phyloP scores from a whole-genome alignment of 2,888 invertebrate genomes.

The Anthrax anthrax region DNA sequence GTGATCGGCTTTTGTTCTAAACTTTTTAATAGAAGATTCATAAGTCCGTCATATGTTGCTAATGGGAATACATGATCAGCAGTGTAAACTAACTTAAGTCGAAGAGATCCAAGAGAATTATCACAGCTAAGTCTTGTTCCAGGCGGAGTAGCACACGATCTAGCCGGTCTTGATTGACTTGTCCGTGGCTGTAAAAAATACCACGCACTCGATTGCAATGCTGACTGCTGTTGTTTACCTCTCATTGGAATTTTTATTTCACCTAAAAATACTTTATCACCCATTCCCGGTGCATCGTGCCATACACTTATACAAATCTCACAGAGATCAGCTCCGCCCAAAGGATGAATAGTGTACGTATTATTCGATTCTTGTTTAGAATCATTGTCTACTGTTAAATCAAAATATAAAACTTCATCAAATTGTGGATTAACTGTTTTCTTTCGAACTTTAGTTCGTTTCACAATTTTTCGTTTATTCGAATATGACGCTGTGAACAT shows the following conservation, averaged over 20 bases:
- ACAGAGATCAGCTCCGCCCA: constrained; percentile 54
- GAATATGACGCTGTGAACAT: constrained; percentile 65
- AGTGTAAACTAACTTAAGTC: constrained; percentile 75
- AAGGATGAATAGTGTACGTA: constrained; percentile 41
- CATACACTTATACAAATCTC: constrained; percentile 72
- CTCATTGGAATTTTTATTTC: constrained; percentile 69
- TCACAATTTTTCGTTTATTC: constrained; percentile 63
- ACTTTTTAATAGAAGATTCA: constrained; percentile 55
- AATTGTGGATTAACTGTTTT: constrained; percentile 83
- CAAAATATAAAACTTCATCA: constrained; percentile 75
- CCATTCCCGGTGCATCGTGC: constrained; percentile 65
- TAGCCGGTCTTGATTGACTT: constrained; percentile 41
- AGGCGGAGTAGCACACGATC: constrained; percentile 58
- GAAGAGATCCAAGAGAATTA: constrained; percentile 62
- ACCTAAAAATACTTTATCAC: constrained; percentile 74
- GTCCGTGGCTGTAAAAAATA: constrained; percentile 55
- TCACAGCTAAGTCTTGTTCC: constrained; percentile 49
- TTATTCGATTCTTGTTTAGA: constrained; percentile 30
- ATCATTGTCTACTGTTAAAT: constrained; percentile 45
- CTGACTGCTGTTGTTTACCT: constrained; percentile 47
- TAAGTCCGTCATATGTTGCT: constrained; percentile 61
- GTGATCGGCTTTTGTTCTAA: constrained; percentile 48
- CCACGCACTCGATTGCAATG: constrained; percentile 58
- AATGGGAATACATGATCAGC: constrained; percentile 80
- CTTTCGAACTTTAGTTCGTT: constrained; percentile 73